These are phyloP conservation scores for Anoncus sp. DNA, from an alignment of 2,888 invertebrate species.

Conservation along the genomic window DNA sequence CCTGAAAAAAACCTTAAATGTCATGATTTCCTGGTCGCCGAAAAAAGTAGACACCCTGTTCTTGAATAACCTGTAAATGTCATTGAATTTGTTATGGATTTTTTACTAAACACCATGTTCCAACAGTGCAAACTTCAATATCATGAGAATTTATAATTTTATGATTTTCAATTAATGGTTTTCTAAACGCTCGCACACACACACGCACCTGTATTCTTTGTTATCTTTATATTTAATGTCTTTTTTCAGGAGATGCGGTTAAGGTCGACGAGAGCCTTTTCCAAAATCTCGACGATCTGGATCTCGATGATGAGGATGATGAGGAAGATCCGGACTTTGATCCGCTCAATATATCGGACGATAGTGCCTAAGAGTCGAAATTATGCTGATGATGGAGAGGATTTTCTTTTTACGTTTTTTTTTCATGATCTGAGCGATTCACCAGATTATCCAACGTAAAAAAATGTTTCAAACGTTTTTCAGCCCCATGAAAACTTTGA, in stretches of 20 bases:
- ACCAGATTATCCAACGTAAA: background rate
- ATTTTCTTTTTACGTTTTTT: background rate
- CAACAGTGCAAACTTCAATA: too few relatives aligned
- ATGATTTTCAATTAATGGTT: too few relatives aligned
- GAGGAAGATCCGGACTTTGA: slow-evolving; percentile 87
- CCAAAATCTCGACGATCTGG: slow-evolving; percentile 94
- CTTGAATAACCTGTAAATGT: too few relatives aligned
- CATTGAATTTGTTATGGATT: too few relatives aligned
- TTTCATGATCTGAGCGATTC: background rate
- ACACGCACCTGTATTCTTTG: background rate
- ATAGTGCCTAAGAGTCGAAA: slow-evolving; percentile 78
- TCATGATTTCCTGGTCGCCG: too few relatives aligned
- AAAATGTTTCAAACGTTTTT: slow-evolving; percentile 1
- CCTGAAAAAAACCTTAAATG: too few relatives aligned
- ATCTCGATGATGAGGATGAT: slow-evolving; percentile 88
- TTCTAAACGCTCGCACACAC: too few relatives aligned
- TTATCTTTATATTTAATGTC: background rate
- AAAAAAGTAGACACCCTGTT: too few relatives aligned
- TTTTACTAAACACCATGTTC: too few relatives aligned
- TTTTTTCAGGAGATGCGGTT: slow-evolving; percentile 88
- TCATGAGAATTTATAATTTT: too few relatives aligned
- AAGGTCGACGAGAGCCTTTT: slow-evolving; percentile 97
- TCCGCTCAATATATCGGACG: slow-evolving; percentile 78
- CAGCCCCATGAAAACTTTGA: background rate
- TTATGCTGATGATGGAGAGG: too few relatives aligned